Evolutionary conservation across 2,888 invertebrate species (phyloP), one percentile per base, ranked within the genome.

Genomic region (Gerris lacustris): DNA sequence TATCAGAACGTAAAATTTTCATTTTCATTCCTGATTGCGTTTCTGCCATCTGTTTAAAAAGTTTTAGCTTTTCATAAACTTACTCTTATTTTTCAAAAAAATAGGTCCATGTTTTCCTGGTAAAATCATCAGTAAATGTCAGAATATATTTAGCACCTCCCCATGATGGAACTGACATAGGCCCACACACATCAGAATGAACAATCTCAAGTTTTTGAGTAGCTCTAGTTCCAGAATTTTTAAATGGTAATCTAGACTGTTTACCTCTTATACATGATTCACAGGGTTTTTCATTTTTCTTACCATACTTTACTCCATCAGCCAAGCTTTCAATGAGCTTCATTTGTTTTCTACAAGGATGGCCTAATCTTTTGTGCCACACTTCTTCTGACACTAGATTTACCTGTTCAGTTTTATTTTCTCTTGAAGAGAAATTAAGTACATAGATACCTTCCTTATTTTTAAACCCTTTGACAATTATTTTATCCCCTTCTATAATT

Each of bases 21-120:
- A 76, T 76, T 67, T 68, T 77, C 63, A 62, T 72, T 11, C 70
- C 74, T 18, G 69, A 75, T 72, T 78, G 73, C 17, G 76, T 77
- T 75, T 79, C 78, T 18, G 76, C 76, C 45, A 73, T 67, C 6
- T 47, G 63, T 66, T 78, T 76, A 73, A 78, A 78, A 45, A 76
- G 69, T 67, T 70, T 69, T 73, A 78, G 78, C 6, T 70, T 71
- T 6, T 72, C 66, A 6, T 75, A 73, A 45, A 78, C 77, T 74
- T 80, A 77, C 66, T 70, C 68, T 75, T 81, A 80, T 44, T 73
- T 73, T 71, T 79, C 78, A 31, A 80, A 71, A 73, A 79, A 77
- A 73, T 79, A 79, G 17, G 72, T 72, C 66, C 73, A 74, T 7
- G 72, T 64, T 66, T 70, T 74, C 63, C 74, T 69, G 0, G 75